These are phyloP conservation scores for Oryzias javanicus DNA, from an alignment of 2,113 vertebrate species.

Conservation along the genomic window DNA sequence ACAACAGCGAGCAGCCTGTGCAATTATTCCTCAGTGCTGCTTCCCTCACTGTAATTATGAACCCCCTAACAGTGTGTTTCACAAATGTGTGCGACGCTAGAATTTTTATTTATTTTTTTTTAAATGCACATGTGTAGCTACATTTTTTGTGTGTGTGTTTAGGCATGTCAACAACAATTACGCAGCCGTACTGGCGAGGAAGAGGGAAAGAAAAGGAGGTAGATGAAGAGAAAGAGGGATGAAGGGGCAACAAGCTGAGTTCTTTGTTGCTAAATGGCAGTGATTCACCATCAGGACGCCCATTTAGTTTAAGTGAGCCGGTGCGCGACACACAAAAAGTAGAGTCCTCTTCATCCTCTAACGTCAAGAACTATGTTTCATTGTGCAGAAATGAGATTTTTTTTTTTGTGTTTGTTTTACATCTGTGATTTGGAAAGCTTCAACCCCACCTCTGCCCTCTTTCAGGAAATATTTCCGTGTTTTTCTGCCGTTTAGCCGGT, in stretches of 20 bases:
- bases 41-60: conserved; percentile 73
- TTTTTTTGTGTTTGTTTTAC: conserved; percentile 14
- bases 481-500: conserved; percentile 12
- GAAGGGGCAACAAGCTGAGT: conserved; percentile 63
- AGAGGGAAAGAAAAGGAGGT: background rate
- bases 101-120: conserved; percentile 1
- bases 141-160: conserved; percentile 20
- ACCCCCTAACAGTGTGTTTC: conserved; percentile 42
- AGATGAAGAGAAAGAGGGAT: conserved; percentile 27
- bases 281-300: conserved; percentile 62
- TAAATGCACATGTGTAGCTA: background rate
- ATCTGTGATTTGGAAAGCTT: conserved; percentile 17
- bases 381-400: conserved; percentile 25
- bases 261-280: conserved; percentile 71
- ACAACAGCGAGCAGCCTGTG: conserved; percentile 61
- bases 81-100: background rate
- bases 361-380: conserved; percentile 24
- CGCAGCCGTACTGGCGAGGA: conserved; percentile 27
- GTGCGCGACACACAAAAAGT: conserved; percentile 15
- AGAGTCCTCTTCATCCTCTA: background rate
- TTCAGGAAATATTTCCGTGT: conserved; percentile 11
- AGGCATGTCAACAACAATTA: conserved; percentile 34
- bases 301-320: conserved; percentile 63
- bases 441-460: conserved; percentile 16
- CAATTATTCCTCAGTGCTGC: conserved; percentile 76